These are phyloP conservation scores for Pagrus major DNA, from an alignment of 2,113 vertebrate genomes.

Conservation along the genomic window DNA sequence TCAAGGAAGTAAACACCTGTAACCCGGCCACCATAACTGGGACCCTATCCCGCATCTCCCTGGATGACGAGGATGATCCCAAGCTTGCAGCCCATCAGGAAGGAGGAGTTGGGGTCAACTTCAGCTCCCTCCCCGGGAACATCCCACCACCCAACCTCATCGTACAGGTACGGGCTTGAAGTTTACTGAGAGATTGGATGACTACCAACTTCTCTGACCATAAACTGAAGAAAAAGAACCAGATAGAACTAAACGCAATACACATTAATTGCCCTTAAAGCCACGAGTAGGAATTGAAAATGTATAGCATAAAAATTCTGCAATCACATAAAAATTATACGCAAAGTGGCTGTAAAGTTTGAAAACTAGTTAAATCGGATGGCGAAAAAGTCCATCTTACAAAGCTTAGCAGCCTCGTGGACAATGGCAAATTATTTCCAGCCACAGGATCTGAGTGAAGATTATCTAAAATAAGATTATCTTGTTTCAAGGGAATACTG, in stretches of 20 bases:
- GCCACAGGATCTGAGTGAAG: neutral
- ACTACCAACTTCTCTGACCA: neutral
- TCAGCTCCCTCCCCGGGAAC: slow-evolving; percentile 94
- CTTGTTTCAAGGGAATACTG: neutral
- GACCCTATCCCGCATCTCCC: slow-evolving; percentile 95
- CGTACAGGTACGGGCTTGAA: slow-evolving; percentile 83
- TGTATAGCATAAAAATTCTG: neutral
- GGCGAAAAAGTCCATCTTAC: neutral
- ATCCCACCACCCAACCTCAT: slow-evolving; percentile 93
- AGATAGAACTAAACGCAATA: neutral
- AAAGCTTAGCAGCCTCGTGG: neutral
- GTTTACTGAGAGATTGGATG: neutral
- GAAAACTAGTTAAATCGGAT: neutral
- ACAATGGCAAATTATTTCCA: neutral
- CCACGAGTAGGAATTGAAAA: neutral
- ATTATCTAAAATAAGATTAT: neutral
- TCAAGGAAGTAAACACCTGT: slow-evolving; percentile 98
- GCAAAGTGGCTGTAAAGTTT: neutral
- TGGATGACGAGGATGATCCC: slow-evolving; percentile 96
- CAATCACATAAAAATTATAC: neutral
- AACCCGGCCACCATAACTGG: slow-evolving; percentile 98
- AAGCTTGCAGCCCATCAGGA: slow-evolving; percentile 92
- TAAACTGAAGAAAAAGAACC: neutral
- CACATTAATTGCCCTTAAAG: neutral
- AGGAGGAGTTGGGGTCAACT: slow-evolving; percentile 90